Percentiles rank a stretch among this genome's conserved stretches.
These are phyloP conservation scores for Sebastes fasciatus DNA, from an alignment of 2,113 vertebrate species.

Conservation along the genomic window DNA sequence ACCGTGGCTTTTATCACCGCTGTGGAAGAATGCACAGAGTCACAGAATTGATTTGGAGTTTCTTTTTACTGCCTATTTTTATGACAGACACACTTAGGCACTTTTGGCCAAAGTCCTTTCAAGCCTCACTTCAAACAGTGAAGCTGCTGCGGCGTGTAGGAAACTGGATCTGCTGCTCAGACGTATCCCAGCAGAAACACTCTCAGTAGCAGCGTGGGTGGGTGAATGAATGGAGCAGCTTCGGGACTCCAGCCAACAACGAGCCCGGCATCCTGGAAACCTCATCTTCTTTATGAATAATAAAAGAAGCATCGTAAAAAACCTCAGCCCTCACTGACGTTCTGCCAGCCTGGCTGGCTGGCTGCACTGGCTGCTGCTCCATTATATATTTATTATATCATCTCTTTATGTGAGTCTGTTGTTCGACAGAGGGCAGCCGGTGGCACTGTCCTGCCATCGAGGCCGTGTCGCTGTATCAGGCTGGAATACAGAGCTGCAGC, in stretches of 20 bases:
- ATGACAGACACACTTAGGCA: constrained; percentile 38
- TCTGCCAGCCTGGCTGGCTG: constrained; percentile 45
- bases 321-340: constrained; percentile 54
- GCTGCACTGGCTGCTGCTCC: constrained; percentile 53
- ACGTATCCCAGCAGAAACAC: constrained; percentile 27
- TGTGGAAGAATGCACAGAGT: constrained; percentile 42
- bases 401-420: constrained; percentile 36
- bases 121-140: constrained; percentile 14
- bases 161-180: constrained; percentile 35
- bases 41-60: constrained; percentile 54
- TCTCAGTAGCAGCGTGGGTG: not conserved
- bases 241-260: constrained; percentile 60
- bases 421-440: constrained; percentile 41
- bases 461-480: not conserved
- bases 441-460: constrained; percentile 6
- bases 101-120: constrained; percentile 40
- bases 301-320: constrained; percentile 72
- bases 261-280: constrained; percentile 69
- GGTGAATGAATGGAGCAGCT: constrained; percentile 54
- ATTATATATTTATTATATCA: constrained; percentile 70
- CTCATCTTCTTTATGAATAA: constrained; percentile 78
- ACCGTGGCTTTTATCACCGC: constrained; percentile 68
- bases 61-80: constrained; percentile 51
- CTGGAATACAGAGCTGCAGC: constrained; percentile 19
- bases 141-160: constrained; percentile 10